These are phyloP conservation scores for Aphyosemion australe DNA, from an alignment of 2,113 vertebrate species.

Conservation along the genomic window DNA sequence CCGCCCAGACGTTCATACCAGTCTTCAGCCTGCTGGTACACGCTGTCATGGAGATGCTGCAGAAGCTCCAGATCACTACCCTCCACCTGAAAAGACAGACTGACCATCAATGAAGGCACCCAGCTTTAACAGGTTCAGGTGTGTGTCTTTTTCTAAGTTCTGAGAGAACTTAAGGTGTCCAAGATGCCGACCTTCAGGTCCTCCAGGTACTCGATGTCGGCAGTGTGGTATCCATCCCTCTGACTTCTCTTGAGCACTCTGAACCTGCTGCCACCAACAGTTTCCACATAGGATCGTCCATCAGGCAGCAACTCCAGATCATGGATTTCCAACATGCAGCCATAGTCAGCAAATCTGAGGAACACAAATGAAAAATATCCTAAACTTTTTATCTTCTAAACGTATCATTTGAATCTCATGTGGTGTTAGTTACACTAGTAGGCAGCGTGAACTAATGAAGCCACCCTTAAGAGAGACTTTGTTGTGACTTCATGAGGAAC, in stretches of 20 bases:
- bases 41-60: slow-evolving; percentile 84
- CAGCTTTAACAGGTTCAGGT: neutral
- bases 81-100: slow-evolving; percentile 69
- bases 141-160: neutral
- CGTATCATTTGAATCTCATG: neutral
- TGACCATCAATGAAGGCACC: neutral
- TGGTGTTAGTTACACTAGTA: too few relatives aligned
- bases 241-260: slow-evolving; percentile 83
- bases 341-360: slow-evolving; percentile 87
- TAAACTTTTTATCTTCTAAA: neutral
- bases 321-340: slow-evolving; percentile 88
- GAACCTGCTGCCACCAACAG: slow-evolving; percentile 84
- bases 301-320: slow-evolving; percentile 83
- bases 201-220: slow-evolving; percentile 87
- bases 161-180: neutral
- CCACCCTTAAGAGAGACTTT: too few relatives aligned
- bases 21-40: slow-evolving; percentile 85
- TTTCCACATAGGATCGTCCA: slow-evolving; percentile 86
- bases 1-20: slow-evolving; percentile 82
- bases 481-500: too few relatives aligned
- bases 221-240: slow-evolving; percentile 89
- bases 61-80: slow-evolving; percentile 83
- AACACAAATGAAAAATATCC: neutral
- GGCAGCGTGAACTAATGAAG: too few relatives aligned
- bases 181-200: slow-evolving; percentile 80